These are phyloP conservation scores for Scytalopus superciliaris DNA, from an alignment of 2,113 vertebrate genomes.

Conservation along the genomic window DNA sequence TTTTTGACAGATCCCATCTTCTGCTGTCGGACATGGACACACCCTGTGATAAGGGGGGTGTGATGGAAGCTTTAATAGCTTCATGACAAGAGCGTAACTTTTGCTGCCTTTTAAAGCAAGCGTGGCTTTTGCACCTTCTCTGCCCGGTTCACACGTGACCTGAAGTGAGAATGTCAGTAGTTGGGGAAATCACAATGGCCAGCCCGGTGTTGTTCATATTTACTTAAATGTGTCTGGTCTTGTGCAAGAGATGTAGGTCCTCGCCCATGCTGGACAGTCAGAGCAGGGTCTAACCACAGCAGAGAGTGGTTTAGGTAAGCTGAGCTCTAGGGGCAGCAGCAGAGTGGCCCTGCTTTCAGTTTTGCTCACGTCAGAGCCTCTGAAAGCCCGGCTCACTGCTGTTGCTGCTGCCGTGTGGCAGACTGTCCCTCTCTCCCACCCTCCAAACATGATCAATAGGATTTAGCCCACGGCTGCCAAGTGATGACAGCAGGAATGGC, in stretches of 20 bases:
- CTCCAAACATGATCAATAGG: not conserved
- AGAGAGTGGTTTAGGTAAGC: not conserved
- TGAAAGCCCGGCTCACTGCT: not conserved
- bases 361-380: not conserved
- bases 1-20: not conserved
- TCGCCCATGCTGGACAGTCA: fast-evolving
- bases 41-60: not conserved
- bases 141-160: fast-evolving
- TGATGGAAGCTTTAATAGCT: not conserved
- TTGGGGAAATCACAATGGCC: fast-evolving
- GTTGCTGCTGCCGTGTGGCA: not conserved
- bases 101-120: not conserved
- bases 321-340: not conserved
- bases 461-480: not conserved
- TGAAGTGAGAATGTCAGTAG: not conserved
- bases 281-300: not conserved
- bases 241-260: not conserved
- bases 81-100: not conserved
- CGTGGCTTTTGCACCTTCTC: not conserved
- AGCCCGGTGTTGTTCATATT: fast-evolving
- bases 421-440: not conserved
- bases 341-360: not conserved
- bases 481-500: not conserved
- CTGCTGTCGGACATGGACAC: fast-evolving
- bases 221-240: not conserved